Conservation (phyloP, 2,113 vertebrate species). For the Abramis brama region DNA sequence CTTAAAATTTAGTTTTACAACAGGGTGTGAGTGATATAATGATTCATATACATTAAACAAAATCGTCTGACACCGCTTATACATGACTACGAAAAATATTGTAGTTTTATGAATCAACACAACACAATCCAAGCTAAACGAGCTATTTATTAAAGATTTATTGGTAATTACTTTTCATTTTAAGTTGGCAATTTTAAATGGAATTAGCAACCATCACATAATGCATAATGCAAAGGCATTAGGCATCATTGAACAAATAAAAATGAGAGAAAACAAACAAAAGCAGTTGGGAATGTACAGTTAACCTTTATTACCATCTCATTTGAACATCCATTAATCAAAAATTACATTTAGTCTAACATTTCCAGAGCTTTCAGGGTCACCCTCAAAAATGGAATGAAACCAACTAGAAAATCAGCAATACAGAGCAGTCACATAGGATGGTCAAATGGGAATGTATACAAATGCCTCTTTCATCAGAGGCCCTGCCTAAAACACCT, state of each 20-base stretch:
- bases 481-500: not conserved
- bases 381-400: conserved; percentile 24
- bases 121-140: no score
- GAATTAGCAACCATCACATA: not conserved
- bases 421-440: not conserved
- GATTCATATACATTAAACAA: not conserved
- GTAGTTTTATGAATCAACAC: no score
- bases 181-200: not conserved
- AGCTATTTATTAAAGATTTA: not conserved
- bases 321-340: conserved; percentile 30
- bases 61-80: not conserved
- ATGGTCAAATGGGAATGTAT: conserved; percentile 35
- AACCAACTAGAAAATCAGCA: conserved; percentile 7
- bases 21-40: not conserved
- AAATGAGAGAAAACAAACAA: conserved; percentile 1
- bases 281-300: not conserved
- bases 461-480: not conserved
- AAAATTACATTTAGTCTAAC: not conserved
- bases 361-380: not conserved
- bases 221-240: no score
- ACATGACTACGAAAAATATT: no score
- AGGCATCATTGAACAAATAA: no score
- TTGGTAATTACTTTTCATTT: not conserved
- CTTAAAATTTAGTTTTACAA: not conserved
- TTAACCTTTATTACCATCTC: conserved; percentile 42